Percentiles rank a stretch among this genome's conserved stretches.
Conservation (phyloP, 2,113 vertebrate species). For the Chitala chitala region DNA sequence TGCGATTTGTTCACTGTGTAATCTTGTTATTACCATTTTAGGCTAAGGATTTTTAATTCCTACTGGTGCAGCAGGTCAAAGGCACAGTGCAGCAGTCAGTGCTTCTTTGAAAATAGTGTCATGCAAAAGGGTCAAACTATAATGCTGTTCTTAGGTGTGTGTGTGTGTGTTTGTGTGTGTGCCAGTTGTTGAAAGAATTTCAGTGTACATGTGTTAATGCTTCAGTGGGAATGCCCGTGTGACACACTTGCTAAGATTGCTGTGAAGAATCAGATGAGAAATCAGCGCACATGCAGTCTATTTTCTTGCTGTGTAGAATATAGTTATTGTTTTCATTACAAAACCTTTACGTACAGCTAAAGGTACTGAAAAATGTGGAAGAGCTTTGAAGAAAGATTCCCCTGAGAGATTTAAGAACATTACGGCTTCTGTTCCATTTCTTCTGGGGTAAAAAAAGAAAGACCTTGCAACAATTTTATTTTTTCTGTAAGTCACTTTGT, state of each 20-base stretch:
- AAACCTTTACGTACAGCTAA: not conserved
- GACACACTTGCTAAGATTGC: conserved; percentile 13
- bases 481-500: not conserved
- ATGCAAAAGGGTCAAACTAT: no score
- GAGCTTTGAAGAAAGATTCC: not conserved
- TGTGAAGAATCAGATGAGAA: no score
- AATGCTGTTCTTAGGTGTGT: conserved; percentile 22
- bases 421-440: not conserved
- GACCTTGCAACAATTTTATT: not conserved
- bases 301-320: conserved; percentile 46
- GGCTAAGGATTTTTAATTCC: no score
- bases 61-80: no score
- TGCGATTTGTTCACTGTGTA: conserved; percentile 65
- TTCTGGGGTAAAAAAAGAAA: not conserved
- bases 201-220: conserved; percentile 20
- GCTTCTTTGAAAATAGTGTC: no score
- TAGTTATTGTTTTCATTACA: conserved; percentile 25
- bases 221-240: conserved; percentile 29
- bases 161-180: conserved; percentile 43
- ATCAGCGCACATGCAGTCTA: not conserved
- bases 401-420: not conserved
- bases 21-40: no score
- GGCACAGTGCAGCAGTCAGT: no score
- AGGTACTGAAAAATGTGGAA: not conserved
- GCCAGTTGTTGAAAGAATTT: conserved; percentile 28